Percentiles rank a stretch among this genome's conserved stretches.
Conservation (phyloP, 2,888 invertebrate genomes). For the Drosophila seclusa region DNA sequence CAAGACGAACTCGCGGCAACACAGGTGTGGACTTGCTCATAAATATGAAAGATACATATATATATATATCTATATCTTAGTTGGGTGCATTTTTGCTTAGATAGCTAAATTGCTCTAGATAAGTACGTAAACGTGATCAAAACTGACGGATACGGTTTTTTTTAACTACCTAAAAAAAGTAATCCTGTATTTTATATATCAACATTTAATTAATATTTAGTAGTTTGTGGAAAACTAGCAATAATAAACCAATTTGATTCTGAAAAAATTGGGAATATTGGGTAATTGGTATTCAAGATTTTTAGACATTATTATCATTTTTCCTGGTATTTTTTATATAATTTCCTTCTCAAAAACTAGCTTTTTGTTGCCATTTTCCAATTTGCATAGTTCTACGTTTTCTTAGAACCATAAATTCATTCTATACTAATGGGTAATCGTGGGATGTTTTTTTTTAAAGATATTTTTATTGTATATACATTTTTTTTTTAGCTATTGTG, state of each 20-base stretch:
- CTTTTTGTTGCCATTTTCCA: not conserved
- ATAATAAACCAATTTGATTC: not conserved
- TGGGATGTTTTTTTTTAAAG: not conserved
- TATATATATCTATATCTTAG: not conserved
- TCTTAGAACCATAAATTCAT: not conserved
- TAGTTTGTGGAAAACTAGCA: too few species aligned
- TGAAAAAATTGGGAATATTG: not conserved
- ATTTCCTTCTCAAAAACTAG: not conserved
- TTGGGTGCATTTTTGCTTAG: not conserved
- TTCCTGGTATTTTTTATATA: not conserved
- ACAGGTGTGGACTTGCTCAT: slow-evolving; percentile 42
- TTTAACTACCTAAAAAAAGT: not conserved
- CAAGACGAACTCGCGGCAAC: slow-evolving; percentile 7
- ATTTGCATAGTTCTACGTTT: not conserved
- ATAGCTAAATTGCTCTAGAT: not conserved
- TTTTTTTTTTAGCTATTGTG: not conserved
- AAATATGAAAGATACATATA: slow-evolving; percentile 33
- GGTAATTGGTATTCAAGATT: not conserved
- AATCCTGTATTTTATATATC: not conserved
- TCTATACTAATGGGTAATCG: not conserved
- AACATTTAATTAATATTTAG: not conserved
- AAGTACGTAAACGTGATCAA: not conserved
- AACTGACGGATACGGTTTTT: not conserved
- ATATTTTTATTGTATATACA: not conserved
- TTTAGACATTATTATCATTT: not conserved